Evolutionary conservation across 2,888 invertebrate genomes (phyloP).

Genomic region (Mesorhabditis spiculigera): DNA sequence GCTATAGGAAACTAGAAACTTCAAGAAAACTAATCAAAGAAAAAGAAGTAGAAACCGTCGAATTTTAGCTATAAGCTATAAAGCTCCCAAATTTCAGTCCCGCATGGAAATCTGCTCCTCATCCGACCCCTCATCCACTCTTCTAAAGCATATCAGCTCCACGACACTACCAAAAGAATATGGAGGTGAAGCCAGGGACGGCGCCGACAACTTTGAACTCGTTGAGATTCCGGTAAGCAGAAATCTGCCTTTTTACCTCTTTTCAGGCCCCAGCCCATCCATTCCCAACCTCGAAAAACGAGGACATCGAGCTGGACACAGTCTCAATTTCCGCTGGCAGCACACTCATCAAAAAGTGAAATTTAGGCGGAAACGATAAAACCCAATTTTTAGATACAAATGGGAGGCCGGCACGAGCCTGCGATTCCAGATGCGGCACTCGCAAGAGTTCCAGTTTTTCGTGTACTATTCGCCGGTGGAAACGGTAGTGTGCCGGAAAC

Average conservation of each 20-base stretch:
- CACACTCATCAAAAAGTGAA: not conserved
- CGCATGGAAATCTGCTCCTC: constrained; percentile 26
- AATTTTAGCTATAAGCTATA: not conserved
- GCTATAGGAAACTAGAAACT: too few relatives aligned
- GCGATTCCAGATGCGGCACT: constrained; percentile 42
- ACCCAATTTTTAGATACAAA: constrained; percentile 36
- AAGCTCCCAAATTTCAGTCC: not conserved
- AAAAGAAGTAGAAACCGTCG: too few relatives aligned
- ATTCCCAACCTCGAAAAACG: constrained; percentile 22
- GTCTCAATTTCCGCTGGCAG: constrained; percentile 30
- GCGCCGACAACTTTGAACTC: constrained; percentile 11
- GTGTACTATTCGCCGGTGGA: constrained; percentile 26
- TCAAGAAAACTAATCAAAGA: too few relatives aligned
- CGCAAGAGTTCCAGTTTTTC: constrained; percentile 35
- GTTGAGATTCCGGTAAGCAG: not conserved
- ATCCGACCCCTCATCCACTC: constrained; percentile 13
- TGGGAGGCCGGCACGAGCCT: constrained; percentile 33
- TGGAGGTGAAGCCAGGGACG: constrained; percentile 3
- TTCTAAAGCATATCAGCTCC: constrained; percentile 10
- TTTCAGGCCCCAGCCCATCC: constrained; percentile 25
- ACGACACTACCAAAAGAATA: constrained; percentile 3
- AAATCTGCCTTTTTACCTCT: not conserved
- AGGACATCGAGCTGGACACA: constrained; percentile 21
- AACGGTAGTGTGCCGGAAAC: constrained; percentile 17
- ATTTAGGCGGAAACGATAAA: constrained; percentile 21